phyloP scores from a whole-genome alignment of 2,888 invertebrate genomes.

The Dryomyza anilis region DNA sequence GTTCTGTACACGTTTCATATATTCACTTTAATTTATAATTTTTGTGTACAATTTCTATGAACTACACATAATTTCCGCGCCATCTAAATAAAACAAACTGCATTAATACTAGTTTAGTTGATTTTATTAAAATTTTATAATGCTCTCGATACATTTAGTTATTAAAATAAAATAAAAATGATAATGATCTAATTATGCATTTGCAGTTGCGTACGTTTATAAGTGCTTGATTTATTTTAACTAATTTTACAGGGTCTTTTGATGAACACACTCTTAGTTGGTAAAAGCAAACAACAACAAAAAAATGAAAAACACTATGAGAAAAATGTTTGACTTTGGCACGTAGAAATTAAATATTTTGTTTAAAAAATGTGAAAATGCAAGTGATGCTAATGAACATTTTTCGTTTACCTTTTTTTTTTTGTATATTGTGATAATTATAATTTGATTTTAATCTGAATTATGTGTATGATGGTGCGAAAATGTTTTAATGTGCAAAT shows the following conservation, averaged over 20 bases:
- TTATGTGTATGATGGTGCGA: constrained; percentile 14
- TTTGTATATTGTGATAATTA: neutral
- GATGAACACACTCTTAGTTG: constrained; percentile 25
- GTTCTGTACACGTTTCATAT: no score
- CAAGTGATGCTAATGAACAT: neutral
- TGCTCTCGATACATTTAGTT: neutral
- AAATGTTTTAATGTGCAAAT: constrained; percentile 13
- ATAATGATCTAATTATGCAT: neutral
- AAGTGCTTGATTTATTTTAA: neutral
- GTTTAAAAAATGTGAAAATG: neutral
- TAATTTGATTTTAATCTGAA: neutral
- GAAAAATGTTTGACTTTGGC: constrained; percentile 6
- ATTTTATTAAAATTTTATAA: constrained; percentile 12
- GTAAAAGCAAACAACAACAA: neutral
- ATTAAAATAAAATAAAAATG: neutral
- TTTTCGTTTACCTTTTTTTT: neutral
- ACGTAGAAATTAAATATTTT: neutral
- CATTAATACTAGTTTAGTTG: neutral
- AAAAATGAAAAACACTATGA: no score
- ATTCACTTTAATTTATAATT: no score
- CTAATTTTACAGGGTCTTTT: constrained; percentile 15
- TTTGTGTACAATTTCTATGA: no score
- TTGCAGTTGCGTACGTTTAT: neutral
- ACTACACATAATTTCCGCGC: no score
- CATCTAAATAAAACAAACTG: no score